Base-by-base conservation (phyloP, 1,140 invertebrate genomes). In the Megalopta genalis region DNA sequence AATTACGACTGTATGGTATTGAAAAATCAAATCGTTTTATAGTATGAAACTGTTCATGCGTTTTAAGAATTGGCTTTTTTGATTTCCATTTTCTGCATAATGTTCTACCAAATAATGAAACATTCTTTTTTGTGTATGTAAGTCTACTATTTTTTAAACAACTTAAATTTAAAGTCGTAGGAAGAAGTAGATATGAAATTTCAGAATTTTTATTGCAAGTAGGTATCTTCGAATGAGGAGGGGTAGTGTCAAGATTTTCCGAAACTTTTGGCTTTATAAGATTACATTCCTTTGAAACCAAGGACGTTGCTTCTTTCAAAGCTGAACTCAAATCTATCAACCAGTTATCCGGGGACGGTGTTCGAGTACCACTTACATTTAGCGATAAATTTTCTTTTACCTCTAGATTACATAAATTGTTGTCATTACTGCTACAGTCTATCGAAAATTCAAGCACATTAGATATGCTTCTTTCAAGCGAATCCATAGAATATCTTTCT, bases 1-100 rank as follows among this genome's bases (percentile, higher is more conserved):
- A 63, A 52, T 25, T 37, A 62, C 68, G 54, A 52, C 16, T 70
- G 71, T 86, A 96, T 4, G 94, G 94, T 66, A 91, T 93, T 54
- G 93, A 91, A 91, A 96, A 96, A 71, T 94, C 92, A 90, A 95
- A 95, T 75, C 79, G 88, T 79, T 88, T 86, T 54, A 93, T 72
- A 67, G 70, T 62, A 60, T 78, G 9, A 8, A 69, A 25, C 37
- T 82, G 59, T 49, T 23, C 76, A 25, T 78, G 4, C 16, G 62
- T n/a, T 75, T 80, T 80, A 46, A 86, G 66, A 39, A 78, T 77
- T 7, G 89, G 89, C 69, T 68, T 90, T 37, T 59, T 82, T n/a
- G 68, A 86, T 72, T 81, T 84, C 90, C 89, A 93, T 39, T 71
- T 89, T 84, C 84, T 90, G 71, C 92, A 94, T 6, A 95, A 85